These are phyloP conservation scores for Bergia puertoricense DNA, from an alignment of 92 coral and sea anemone species.

Conservation along the genomic window DNA sequence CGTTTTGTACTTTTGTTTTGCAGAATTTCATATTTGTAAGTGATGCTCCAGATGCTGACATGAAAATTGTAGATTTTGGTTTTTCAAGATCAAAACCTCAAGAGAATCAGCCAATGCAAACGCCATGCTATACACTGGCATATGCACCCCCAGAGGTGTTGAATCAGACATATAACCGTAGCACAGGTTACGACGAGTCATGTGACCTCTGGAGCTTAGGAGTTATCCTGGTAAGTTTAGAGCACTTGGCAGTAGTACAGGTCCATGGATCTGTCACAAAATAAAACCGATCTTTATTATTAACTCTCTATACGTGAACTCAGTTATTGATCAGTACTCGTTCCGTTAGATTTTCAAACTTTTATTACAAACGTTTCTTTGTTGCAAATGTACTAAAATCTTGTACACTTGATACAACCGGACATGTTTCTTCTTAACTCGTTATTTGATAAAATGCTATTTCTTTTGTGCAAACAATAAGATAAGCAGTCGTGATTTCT, in stretches of 20 bases:
- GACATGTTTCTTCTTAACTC: too few relatives aligned
- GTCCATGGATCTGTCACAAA: neutral
- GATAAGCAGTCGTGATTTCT: too few relatives aligned
- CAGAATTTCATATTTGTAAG: constrained; percentile 97
- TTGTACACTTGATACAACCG: neutral
- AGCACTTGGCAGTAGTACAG: too few relatives aligned
- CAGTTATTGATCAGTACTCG: neutral
- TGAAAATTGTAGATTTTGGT: constrained; percentile 97
- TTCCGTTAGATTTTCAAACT: neutral
- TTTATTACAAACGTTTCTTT: too few relatives aligned
- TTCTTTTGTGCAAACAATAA: too few relatives aligned
- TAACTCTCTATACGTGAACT: neutral
- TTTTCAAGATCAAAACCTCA: constrained; percentile 92
- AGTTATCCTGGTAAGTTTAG: constrained; percentile 85
- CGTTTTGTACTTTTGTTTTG: constrained; percentile 2
- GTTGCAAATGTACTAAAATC: neutral
- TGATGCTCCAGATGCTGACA: constrained; percentile 81
- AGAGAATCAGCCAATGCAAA: constrained; percentile 90
- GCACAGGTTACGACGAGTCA: constrained; percentile 90
- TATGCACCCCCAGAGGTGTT: constrained; percentile 97
- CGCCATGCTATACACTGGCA: constrained; percentile 93
- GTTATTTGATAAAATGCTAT: too few relatives aligned
- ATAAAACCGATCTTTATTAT: neutral
- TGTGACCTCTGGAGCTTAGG: constrained; percentile 99
- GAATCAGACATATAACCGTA: constrained; percentile 68